Base-by-base conservation (phyloP, 2,888 invertebrate genomes). In the Yponomeuta malinellus region DNA sequence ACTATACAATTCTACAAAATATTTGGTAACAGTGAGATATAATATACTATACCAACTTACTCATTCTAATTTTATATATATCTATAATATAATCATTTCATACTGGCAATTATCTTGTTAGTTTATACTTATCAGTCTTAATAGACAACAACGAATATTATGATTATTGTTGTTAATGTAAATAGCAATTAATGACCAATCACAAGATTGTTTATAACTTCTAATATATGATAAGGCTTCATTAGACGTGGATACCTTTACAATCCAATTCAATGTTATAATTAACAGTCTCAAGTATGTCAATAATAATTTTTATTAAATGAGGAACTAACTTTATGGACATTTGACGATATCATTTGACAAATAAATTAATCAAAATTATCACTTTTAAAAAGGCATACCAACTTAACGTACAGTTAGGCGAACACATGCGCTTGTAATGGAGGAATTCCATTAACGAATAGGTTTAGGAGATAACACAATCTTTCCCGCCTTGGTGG, bases 21-120 rank as follows among this genome's bases (percentile, higher is more conserved):
- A 91, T 92, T 92, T 92, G 92, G 92, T 92, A 92, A 92, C 92
- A 90, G 83, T 89, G 91, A 89, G 89, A 91, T 86, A 86, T 87
- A 89, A 73, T 69, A 67, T 66, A 63, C 83, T 86, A 87, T 90
- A 89, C 82, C 86, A 90, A 90, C 89, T 12, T 70, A 23, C n/a
- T 85, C 81, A 83, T 82, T 81, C 81, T 48, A 83, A 80, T 76
- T 78, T 76, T 76, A 81, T 79, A 81, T 37, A n/a, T 52, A 23
- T 23, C 23, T 23, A 23, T 23, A 23, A 23, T 23, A 63, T 29
- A 68, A 79, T 84, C 78, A 80, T 78, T 80, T 83, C 83, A 87
- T 90, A 89, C 89, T 89, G 89, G 88, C 89, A 81, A 59, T 84
- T 82, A 70, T 70, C 76, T 79, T 78, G 79, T 79, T 81, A 78